Evolutionary conservation across 2,113 vertebrate species (phyloP), one percentile per base, ranked within the genome.

Genomic region (Ctenodactylus gundi): DNA sequence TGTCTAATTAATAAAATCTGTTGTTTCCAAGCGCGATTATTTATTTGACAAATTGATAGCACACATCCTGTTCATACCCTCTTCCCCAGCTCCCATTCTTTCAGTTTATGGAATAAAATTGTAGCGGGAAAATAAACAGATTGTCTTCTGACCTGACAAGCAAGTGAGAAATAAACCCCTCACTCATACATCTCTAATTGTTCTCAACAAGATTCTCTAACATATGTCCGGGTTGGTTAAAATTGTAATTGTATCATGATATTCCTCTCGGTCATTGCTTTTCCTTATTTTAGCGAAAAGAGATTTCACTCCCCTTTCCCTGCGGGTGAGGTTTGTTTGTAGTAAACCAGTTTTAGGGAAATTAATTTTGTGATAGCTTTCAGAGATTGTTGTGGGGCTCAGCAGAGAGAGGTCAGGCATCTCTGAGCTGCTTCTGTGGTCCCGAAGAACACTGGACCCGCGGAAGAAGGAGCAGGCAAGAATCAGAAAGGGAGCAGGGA

Each of bases 1-100:
- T 96, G 97, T 97, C 97, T 97, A 97, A 97, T 97, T 97, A 97
- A 97, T 97, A 97, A 97, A 97, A 97, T 96, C 97, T 97, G 97
- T 97, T 97, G 96, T 97, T 97, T 96, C 94, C 95, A 96, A 97
- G 96, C 96, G 96, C 96, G 95, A 97, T 96, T 97, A 97, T 97
- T 97, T 97, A 96, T 97, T 97, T 97, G 97, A 97, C 97, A 97
- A 97, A 97, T 96, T 97, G 96, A 97, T 97, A 95, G 96, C 96
- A 96, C 92, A 95, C 95, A 96, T 97, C 96, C 95, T 96, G 96
- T 95, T 96, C 94, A 67, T 96, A 97, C 90, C 94, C 95, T 91
- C 92, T 95, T 93, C 80, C 46, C 89, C 85, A n/a, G 85, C 95
- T 76, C 95, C 92, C 76, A 53, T 76, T 97, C 88, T 77, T 94